Percentiles rank a stretch among this genome's conserved stretches.
These are phyloP conservation scores for Microplitis mediator DNA, from an alignment of 1,140 invertebrate species.

Conservation along the genomic window DNA sequence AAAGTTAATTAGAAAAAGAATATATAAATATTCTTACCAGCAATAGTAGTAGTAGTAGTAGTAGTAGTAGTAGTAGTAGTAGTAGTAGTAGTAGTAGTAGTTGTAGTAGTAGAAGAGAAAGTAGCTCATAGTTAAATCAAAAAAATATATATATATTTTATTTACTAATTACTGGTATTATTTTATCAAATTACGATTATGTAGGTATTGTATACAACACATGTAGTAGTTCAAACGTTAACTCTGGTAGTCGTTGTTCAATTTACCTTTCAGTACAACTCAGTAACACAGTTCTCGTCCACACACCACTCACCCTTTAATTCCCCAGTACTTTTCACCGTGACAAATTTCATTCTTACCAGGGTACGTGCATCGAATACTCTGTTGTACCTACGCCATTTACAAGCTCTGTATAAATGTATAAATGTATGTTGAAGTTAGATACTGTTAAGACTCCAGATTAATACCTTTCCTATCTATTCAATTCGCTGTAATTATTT, in stretches of 20 bases:
- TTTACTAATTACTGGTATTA: too few relatives aligned
- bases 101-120: too few relatives aligned
- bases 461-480: constrained; percentile 42
- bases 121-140: too few relatives aligned
- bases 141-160: too few relatives aligned
- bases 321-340: constrained; percentile 46
- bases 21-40: too few relatives aligned
- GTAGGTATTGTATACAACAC: neutral
- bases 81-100: too few relatives aligned
- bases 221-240: neutral
- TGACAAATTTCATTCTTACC: constrained; percentile 52
- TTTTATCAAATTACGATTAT: neutral
- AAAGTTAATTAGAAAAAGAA: too few relatives aligned
- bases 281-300: neutral
- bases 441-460: constrained; percentile 33
- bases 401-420: neutral
- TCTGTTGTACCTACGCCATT: constrained; percentile 37
- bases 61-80: too few relatives aligned
- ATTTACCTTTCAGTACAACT: constrained; percentile 10
- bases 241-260: constrained; percentile 8
- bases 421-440: too few relatives aligned
- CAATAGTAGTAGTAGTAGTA: too few relatives aligned
- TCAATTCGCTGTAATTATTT: constrained; percentile 34
- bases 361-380: constrained; percentile 49
- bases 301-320: constrained; percentile 36